A percentile compares a stretch with the other conserved stretches of the same genome.
Evolutionary conservation across 2,113 vertebrate genomes (phyloP).

Genomic region (Zosterops borbonicus): DNA sequence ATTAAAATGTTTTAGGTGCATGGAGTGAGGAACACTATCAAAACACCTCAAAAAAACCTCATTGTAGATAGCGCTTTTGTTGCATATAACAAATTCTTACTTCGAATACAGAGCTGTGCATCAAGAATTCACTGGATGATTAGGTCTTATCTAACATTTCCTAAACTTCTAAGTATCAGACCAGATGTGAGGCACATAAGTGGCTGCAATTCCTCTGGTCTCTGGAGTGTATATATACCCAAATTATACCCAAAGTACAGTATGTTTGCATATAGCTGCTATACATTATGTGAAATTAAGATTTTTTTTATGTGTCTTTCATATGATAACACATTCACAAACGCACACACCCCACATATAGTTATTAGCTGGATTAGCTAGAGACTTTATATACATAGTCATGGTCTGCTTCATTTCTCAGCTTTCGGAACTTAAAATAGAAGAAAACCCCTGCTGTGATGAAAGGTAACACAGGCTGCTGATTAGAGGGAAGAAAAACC

Average conservation of each 20-base stretch:
- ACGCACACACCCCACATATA: background rate
- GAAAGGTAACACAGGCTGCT: slow-evolving; percentile 1
- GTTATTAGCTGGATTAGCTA: background rate
- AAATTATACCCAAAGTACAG: background rate
- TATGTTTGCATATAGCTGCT: background rate
- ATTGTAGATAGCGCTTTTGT: background rate
- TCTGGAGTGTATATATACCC: background rate
- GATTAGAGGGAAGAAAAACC: background rate
- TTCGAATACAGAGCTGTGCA: background rate
- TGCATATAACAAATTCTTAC: background rate
- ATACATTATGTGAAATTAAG: background rate
- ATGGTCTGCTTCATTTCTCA: background rate
- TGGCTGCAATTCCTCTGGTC: background rate
- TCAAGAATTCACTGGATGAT: background rate
- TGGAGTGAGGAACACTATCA: accelerated
- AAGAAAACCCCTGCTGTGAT: background rate
- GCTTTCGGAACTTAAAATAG: background rate
- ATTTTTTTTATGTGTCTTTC: background rate
- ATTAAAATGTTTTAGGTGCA: accelerated
- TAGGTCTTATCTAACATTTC: background rate
- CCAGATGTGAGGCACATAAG: background rate
- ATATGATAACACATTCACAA: background rate
- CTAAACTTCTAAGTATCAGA: background rate
- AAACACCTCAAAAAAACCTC: background rate
- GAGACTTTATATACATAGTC: background rate